Percentiles rank a stretch among this genome's conserved stretches.
phyloP scores from a whole-genome alignment of 2,888 invertebrate species.

The Penaeus monodon region DNA sequence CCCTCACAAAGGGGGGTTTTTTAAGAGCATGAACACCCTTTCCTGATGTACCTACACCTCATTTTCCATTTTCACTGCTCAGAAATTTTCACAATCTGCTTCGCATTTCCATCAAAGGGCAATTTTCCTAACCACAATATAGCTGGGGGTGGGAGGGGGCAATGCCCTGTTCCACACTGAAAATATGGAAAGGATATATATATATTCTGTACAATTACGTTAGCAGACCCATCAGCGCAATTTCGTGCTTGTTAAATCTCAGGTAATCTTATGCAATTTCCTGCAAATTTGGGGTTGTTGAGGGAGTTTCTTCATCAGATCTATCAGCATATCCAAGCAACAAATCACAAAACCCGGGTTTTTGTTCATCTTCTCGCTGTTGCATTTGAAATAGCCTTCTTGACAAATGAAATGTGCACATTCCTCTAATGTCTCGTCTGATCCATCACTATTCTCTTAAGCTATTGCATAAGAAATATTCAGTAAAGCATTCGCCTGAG shows the following conservation, averaged over 20 bases:
- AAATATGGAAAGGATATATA: background rate
- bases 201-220: background rate
- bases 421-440: too few species aligned
- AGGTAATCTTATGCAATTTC: background rate
- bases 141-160: background rate
- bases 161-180: background rate
- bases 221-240: constrained; percentile 19
- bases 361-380: background rate
- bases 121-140: background rate
- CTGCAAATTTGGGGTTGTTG: too few species aligned
- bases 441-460: too few species aligned
- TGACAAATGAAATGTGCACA: too few species aligned
- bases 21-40: background rate
- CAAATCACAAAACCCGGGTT: background rate
- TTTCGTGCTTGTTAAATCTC: background rate
- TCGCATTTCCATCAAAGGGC: constrained; percentile 9
- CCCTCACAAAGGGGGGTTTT: constrained; percentile 11
- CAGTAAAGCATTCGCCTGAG: background rate
- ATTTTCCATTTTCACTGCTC: too few species aligned
- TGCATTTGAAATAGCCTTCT: too few species aligned
- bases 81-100: too few species aligned
- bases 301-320: background rate
- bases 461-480: too few species aligned
- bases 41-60: background rate
- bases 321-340: background rate